These are phyloP conservation scores for Pipistrellus pipistrellus DNA, from an alignment of 2,797 vertebrate species.

Conservation along the genomic window DNA sequence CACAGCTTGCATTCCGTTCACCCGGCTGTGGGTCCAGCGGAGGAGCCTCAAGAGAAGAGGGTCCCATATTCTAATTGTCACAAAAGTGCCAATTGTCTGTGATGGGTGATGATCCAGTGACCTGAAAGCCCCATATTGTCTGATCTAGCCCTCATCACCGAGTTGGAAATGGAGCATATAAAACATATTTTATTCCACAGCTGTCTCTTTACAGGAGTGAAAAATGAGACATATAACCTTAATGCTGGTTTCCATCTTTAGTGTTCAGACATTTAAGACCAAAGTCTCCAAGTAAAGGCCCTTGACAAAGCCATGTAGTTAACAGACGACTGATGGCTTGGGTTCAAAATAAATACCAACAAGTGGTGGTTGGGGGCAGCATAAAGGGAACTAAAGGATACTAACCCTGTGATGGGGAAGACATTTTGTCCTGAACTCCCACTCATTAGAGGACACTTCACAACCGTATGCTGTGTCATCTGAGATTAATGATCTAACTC, in stretches of 20 bases:
- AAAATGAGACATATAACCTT: not conserved
- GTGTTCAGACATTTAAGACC: not conserved
- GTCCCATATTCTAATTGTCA: not conserved
- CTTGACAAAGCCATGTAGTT: not conserved
- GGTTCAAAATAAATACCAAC: not conserved
- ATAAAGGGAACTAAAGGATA: not conserved
- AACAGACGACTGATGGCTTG: not conserved
- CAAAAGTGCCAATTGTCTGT: not conserved
- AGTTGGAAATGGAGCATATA: not conserved
- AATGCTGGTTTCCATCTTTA: not conserved
- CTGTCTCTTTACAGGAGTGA: not conserved
- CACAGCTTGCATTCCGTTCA: not conserved
- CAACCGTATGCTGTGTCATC: not conserved
- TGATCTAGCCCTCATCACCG: not conserved
- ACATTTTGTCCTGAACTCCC: not conserved
- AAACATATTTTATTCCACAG: not conserved
- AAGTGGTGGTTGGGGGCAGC: no score
- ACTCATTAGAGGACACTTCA: not conserved
- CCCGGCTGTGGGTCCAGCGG: not conserved
- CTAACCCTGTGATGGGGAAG: accelerated
- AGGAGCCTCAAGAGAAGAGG: not conserved
- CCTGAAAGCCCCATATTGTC: not conserved
- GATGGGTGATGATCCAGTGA: not conserved
- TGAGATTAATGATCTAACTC: not conserved
- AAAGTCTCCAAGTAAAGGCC: not conserved